phyloP scores from a whole-genome alignment of 1,140 invertebrate genomes.

The Philaenus spumarius region DNA sequence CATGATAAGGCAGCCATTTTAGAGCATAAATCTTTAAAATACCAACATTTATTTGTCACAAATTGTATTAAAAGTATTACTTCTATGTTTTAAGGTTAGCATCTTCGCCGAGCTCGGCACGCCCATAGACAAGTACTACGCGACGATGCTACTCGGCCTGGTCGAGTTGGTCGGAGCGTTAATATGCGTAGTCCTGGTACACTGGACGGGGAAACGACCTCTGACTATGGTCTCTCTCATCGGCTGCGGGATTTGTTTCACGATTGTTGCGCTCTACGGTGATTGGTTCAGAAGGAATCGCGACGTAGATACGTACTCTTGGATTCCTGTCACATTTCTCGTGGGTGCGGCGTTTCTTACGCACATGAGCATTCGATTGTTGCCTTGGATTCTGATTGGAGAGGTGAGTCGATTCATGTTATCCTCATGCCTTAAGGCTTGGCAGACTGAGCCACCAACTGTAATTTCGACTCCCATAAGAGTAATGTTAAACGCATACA shows the following conservation, averaged over 20 bases:
- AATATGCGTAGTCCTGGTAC: conserved; percentile 54
- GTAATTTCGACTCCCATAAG: too few species aligned
- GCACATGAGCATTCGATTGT: conserved; percentile 57
- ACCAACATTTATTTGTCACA: too few species aligned
- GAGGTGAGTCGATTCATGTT: conserved; percentile 49
- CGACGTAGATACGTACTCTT: conserved; percentile 43
- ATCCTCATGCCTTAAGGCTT: too few species aligned
- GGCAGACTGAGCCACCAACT: too few species aligned
- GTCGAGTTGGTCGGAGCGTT: conserved; percentile 56
- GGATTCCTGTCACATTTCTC: conserved; percentile 60
- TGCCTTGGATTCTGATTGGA: conserved; percentile 71
- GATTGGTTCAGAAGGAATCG: conserved; percentile 21
- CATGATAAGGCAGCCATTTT: too few species aligned
- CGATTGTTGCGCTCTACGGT: conserved; percentile 45
- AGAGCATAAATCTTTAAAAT: too few species aligned
- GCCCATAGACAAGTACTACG: conserved; percentile 63
- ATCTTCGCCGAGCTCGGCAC: conserved; percentile 60
- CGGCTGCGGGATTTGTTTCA: conserved; percentile 52
- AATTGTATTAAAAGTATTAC: too few species aligned
- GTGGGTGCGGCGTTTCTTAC: conserved; percentile 58
- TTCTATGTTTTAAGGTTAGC: conserved; percentile 31
- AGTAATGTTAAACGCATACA: too few species aligned
- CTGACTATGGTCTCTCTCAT: conserved; percentile 58
- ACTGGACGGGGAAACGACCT: conserved; percentile 60
- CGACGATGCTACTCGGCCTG: conserved; percentile 59